Base-by-base conservation (phyloP, 2,113 vertebrate genomes). In the Cebus imitator region DNA sequence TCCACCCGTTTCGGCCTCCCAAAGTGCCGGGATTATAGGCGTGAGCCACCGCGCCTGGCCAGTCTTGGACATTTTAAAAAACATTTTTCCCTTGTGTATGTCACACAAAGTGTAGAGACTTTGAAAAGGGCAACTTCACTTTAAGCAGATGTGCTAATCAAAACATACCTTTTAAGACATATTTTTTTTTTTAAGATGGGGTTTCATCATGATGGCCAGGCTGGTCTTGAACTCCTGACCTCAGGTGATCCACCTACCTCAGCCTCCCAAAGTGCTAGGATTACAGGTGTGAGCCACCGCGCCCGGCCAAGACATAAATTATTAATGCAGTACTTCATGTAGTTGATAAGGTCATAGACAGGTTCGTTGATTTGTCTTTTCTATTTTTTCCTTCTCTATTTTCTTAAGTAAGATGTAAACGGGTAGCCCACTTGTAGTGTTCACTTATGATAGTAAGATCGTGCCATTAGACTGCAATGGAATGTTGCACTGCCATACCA, bases 371-470 rank as follows among this genome's bases (percentile, higher is more conserved):
- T 61, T 82, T 78, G 32, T 72, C 30, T 91, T 75, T 94, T 80
- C 55, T 90, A 30, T 88, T 92, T 88, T 91, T 45, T 58, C 50
- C 90, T 66, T 73, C 58, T 88, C 58, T 57, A 6, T 79, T 87
- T 87, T 91, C 80, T 83, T 55, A 93, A 64, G 40, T 91, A 87
- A 45, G 68, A 2, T 82, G 23, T 83, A 89, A 97, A 27, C 48
- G 68, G 43, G 27, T 86, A 79, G 43, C 11, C 40, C 30, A 37
- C 87, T 14, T 73, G 5, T 58, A 52, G 23, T 55, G 25, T 78
- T 91, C 52, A 66, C 52, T 97, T 68, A 58, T 3, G 21, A 83
- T 90, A 75, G 30, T 78, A 92, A 79, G 16, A 85, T 30, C 35
- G 43, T 64, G n/a, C 73, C 88, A 17, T 10, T 68, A 57, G 37